Evolutionary conservation across 2,113 vertebrate species (phyloP).

Genomic region (Phasianus colchicus): DNA sequence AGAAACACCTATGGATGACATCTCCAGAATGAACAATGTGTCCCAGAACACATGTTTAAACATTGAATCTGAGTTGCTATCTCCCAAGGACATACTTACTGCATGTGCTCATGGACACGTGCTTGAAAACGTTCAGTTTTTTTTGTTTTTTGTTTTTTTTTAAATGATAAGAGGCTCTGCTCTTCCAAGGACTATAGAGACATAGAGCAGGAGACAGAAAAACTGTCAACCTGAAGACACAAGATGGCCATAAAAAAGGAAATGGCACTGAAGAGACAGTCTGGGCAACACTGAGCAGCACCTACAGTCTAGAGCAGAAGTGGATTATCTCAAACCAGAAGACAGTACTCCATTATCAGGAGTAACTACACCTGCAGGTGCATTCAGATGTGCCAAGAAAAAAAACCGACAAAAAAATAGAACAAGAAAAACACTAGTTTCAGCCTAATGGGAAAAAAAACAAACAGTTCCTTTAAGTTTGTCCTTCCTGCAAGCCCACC

Average conservation of each 20-base stretch:
- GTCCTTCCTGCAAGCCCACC: neutral
- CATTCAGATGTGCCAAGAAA: neutral
- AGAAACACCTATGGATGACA: neutral
- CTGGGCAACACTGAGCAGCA: neutral
- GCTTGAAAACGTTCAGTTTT: neutral
- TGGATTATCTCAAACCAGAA: constrained; percentile 26
- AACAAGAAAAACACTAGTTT: neutral
- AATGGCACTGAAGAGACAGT: neutral
- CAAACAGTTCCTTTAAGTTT: neutral
- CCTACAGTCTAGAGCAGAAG: neutral
- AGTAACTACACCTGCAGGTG: neutral
- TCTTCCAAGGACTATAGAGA: neutral
- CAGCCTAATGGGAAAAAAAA: neutral
- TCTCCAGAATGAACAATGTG: neutral
- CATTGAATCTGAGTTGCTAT: neutral
- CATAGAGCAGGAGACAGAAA: neutral
- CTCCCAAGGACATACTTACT: neutral
- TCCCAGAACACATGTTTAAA: neutral
- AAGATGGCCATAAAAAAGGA: neutral
- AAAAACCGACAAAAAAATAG: neutral
- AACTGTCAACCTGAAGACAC: neutral
- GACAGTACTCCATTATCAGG: neutral
- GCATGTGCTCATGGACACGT: neutral
- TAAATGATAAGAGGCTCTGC: neutral
- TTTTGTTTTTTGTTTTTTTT: neutral